Percentiles rank a stretch among this genome's conserved stretches.
Conservation (phyloP, 2,888 invertebrate genomes). For the Clitarchus hookeri region DNA sequence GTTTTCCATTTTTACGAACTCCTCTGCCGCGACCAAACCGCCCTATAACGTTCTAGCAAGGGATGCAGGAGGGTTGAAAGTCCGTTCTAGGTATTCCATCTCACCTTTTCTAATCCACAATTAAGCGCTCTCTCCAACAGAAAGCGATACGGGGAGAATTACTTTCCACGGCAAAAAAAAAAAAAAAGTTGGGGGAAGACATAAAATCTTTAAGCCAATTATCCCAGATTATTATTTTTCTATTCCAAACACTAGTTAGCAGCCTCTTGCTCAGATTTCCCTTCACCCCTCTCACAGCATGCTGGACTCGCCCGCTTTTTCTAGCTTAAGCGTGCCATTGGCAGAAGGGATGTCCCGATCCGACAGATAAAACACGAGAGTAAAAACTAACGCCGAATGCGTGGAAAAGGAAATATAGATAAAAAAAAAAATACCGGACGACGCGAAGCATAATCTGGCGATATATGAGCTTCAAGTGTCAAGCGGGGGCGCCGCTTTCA, state of each 20-base stretch:
- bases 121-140: neutral
- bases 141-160: neutral
- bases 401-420: neutral
- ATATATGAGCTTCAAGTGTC: constrained; percentile 27
- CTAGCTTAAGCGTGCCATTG: neutral
- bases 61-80: neutral
- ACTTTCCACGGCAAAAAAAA: neutral
- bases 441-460: constrained; percentile 23
- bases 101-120: constrained; percentile 1
- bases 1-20: neutral
- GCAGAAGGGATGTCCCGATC: neutral
- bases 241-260: constrained; percentile 10
- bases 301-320: neutral
- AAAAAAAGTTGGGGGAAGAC: neutral
- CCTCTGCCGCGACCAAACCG: neutral
- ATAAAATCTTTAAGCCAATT: constrained; percentile 25
- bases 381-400: constrained; percentile 16
- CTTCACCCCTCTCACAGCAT: neutral
- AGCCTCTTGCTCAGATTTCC: neutral
- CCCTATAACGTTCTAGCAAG: neutral
- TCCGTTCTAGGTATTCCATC: neutral
- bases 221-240: constrained; percentile 28
- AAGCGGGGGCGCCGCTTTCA: constrained; percentile 10
- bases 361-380: constrained; percentile 18
- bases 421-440: neutral